A percentile compares a stretch with the other conserved stretches of the same genome.
phyloP scores from a whole-genome alignment of 2,888 invertebrate genomes.

The Malthinus flaveolus region DNA sequence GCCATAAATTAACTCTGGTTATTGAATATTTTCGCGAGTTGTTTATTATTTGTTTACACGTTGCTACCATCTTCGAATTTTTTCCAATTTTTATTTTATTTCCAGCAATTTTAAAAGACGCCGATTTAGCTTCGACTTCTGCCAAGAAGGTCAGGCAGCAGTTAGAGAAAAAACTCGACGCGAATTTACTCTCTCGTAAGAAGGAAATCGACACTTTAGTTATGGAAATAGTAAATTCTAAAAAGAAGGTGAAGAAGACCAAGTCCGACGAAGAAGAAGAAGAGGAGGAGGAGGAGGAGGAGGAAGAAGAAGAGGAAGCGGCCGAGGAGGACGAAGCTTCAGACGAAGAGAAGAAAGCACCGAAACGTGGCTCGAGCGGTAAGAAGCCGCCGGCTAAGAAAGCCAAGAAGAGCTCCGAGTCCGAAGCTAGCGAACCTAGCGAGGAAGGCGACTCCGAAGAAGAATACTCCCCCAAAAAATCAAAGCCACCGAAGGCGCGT shows the following conservation, averaged over 20 bases:
- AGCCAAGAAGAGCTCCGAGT: conserved; percentile 58
- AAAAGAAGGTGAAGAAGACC: conserved; percentile 54
- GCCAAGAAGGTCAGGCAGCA: conserved; percentile 88
- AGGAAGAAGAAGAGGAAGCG: conserved; percentile 56
- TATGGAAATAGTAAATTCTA: conserved; percentile 70
- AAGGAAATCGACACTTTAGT: conserved; percentile 87
- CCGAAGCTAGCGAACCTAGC: conserved; percentile 56
- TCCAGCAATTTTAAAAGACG: conserved; percentile 83
- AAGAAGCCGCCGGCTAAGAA: conserved; percentile 58
- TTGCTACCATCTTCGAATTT: neutral
- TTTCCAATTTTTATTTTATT: conserved; percentile 26
- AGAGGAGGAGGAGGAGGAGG: conserved; percentile 57
- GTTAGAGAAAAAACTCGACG: conserved; percentile 78
- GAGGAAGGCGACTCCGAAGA: conserved; percentile 62
- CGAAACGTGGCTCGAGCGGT: conserved; percentile 59
- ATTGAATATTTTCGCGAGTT: neutral
- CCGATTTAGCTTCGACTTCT: conserved; percentile 81
- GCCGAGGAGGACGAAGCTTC: conserved; percentile 55
- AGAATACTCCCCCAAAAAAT: conserved; percentile 64
- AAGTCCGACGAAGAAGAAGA: conserved; percentile 56
- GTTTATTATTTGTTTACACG: no score
- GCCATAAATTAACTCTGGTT: neutral
- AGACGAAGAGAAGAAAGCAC: conserved; percentile 59
- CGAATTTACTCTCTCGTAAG: conserved; percentile 76
- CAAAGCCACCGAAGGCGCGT: conserved; percentile 58